Base-by-base conservation (phyloP, 2,797 vertebrate species). In the Sparidentex hasta region DNA sequence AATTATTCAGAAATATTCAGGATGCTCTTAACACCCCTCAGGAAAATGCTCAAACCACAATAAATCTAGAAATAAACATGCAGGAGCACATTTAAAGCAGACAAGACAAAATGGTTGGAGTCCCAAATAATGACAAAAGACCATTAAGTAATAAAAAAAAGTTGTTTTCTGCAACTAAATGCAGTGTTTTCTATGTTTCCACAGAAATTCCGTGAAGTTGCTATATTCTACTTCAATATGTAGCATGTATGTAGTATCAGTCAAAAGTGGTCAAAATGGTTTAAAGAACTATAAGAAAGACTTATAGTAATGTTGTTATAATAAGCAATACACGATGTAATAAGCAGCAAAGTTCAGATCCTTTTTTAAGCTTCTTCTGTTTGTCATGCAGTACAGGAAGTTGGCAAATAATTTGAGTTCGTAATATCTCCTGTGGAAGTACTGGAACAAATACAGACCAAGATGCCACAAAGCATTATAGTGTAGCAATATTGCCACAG, bases 391-490 rank as follows among this genome's bases (percentile, higher is more conserved):
- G 20, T 8, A 17, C 17, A 62, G 38, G 5, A 55, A 55, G 33
- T 55, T 54, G 27, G 56, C 7, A 68, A 65, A 59, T 25, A 23
- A 48, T 56, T 55, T 20, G 11, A 47, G 9, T 20, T 73, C n/a
- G 17, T 71, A 46, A 65, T 21, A 52, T 56, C 43, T 72, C n/a
- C 38, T 18, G 52, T 50, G 51, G 43, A 69, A 23, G 38, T 17
- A 29, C 11, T 55, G 51, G 21, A 5, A 73, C 23, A 67, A 69
- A 62, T 51, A 41, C 5, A 71, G 54, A 54, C 61, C 38, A 16
- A 27, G 47, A 58, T 48, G 54, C 48, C 59, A 65, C 50, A 71
- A 44, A 79, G 75, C 58, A 64, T 82, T 52, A 65, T 29, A 25
- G 54, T 52, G 50, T 29, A 74, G n/a, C 17, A 16, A 56, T n/a